Conservation (phyloP, 2,888 invertebrate genomes). For the Nycteola revayana region DNA sequence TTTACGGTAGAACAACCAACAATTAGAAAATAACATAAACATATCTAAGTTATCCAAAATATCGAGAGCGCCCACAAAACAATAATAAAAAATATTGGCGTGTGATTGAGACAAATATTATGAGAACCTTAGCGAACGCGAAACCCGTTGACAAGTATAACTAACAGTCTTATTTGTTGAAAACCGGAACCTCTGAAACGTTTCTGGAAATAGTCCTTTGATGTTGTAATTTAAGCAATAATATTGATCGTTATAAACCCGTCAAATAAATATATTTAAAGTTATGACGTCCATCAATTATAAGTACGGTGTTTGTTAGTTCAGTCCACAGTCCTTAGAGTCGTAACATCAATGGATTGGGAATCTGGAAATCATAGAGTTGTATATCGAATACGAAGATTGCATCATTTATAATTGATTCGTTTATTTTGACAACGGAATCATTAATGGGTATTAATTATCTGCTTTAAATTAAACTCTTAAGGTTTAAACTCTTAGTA, state of each 20-base stretch:
- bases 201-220: conserved; percentile 47
- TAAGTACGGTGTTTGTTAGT: conserved; percentile 61
- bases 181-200: conserved; percentile 24
- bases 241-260: conserved; percentile 58
- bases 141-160: conserved; percentile 15
- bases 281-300: conserved; percentile 43
- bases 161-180: conserved; percentile 29
- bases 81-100: too few relatives aligned
- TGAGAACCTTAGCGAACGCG: conserved; percentile 11
- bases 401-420: too few relatives aligned
- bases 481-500: too few relatives aligned
- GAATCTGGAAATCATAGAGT: conserved; percentile 25
- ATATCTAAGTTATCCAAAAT: too few relatives aligned
- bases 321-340: conserved; percentile 37
- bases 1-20: too few relatives aligned
- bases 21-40: too few relatives aligned
- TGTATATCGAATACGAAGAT: too few relatives aligned
- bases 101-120: conserved; percentile 12
- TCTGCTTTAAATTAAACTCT: too few relatives aligned
- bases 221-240: conserved; percentile 52
- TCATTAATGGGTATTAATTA: too few relatives aligned
- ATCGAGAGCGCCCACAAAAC: too few relatives aligned
- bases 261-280: conserved; percentile 50
- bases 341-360: conserved; percentile 29
- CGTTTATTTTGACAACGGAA: too few relatives aligned